Base-by-base conservation (phyloP, 2,113 vertebrate genomes). In the Dascyllus trimaculatus region DNA sequence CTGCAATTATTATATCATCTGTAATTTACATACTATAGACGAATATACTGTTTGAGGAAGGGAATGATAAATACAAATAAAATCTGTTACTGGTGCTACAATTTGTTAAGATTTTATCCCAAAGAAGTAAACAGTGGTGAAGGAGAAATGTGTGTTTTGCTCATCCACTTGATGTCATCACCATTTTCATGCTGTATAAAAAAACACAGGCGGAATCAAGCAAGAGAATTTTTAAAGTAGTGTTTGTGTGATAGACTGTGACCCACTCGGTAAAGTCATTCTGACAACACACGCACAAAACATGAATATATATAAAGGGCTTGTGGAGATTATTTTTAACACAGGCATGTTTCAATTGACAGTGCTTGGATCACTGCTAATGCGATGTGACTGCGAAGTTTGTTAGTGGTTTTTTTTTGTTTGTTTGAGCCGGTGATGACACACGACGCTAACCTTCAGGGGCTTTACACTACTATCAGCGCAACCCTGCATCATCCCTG, bases 381-480 rank as follows among this genome's bases (percentile, higher is more conserved):
- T 87, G 35, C 63, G 40, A 87, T 77, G 64, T 48, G 82, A 80
- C 43, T 29, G 65, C 59, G 70, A 68, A 53, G 9, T 35, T 35
- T 35, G 32, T 35, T 35, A 6, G 1, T 35, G n/a, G 8, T 35
- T 35, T 35, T 59, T 77, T 51, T 80, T 71, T 72, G 35, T 71
- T 65, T 56, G 64, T 78, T 64, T 66, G 46, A 49, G 15, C 29
- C 21, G 46, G 21, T 26, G 68, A 81, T 80, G 62, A 82, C 70
- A 82, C 61, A 79, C 64, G 40, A 11, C 76, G 24, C 52, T 25
- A 64, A 74, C 75, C 85, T 76, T 59, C 46, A 35, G 83, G 75
- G 66, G 66, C 45, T 80, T 67, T 67, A 49, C 61, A 26, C 80
- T 45, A 65, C 61, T 63, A 72, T 80, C 75, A 87, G 68, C 81